These are phyloP conservation scores for Chalcis sispes DNA, from an alignment of 2,888 invertebrate genomes.

Conservation along the genomic window DNA sequence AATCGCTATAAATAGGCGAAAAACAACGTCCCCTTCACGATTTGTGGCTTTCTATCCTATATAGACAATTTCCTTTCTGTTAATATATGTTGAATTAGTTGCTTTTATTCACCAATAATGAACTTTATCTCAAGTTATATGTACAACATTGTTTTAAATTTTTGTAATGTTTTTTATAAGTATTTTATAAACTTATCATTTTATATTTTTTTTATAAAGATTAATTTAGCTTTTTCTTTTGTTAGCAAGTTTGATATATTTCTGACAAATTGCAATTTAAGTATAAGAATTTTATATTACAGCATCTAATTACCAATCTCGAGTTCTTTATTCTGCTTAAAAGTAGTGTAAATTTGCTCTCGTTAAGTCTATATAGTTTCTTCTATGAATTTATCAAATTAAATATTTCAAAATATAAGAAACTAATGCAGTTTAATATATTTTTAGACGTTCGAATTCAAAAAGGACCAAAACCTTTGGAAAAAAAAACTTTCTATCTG, in stretches of 20 bases:
- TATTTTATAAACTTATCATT: too few relatives aligned
- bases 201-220: too few relatives aligned
- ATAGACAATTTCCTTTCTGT: background rate
- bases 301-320: constrained; percentile 21
- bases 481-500: constrained; percentile 85
- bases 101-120: constrained; percentile 2
- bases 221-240: too few relatives aligned
- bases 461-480: constrained; percentile 79
- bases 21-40: constrained; percentile 1
- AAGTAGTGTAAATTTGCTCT: too few relatives aligned
- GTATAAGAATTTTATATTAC: constrained; percentile 1
- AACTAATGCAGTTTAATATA: background rate
- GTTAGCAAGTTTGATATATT: too few relatives aligned
- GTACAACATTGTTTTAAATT: too few relatives aligned
- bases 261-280: background rate
- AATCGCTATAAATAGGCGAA: constrained; percentile 50
- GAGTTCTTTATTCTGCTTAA: background rate
- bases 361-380: background rate
- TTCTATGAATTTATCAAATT: background rate
- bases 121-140: background rate
- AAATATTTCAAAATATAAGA: background rate
- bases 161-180: too few relatives aligned
- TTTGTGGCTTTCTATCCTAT: background rate
- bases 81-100: background rate
- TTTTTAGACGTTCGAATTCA: constrained; percentile 70